Conservation (phyloP, 2,797 vertebrate species). For the Semaprochilodus insignis region DNA sequence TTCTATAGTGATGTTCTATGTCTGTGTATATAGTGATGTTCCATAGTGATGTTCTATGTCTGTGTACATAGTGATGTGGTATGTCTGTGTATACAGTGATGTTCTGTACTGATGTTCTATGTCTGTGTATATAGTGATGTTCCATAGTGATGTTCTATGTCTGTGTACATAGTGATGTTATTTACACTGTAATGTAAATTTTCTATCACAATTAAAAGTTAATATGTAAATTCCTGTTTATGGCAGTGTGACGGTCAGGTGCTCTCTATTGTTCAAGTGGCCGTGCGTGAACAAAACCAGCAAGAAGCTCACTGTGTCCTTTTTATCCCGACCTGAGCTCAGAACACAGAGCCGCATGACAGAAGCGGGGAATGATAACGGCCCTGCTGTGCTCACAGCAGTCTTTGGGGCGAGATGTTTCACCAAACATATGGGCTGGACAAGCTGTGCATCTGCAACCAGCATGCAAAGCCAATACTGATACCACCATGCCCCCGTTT, state of each 20-base stretch:
- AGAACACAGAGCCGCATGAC: constrained; percentile 67
- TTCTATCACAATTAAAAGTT: background rate
- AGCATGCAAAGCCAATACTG: constrained; percentile 40
- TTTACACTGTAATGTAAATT: background rate
- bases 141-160: no score
- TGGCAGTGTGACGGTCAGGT: background rate
- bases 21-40: no score
- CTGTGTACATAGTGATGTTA: no score
- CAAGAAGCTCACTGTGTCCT: constrained; percentile 74
- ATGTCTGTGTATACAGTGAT: no score
- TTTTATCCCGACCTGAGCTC: constrained; percentile 57
- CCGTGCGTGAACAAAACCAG: constrained; percentile 73
- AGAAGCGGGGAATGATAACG: constrained; percentile 18
- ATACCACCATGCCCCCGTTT: constrained; percentile 16
- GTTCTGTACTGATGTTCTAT: no score
- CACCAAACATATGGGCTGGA: constrained; percentile 13
- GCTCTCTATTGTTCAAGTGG: no score
- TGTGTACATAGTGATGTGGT: no score
- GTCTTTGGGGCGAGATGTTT: constrained; percentile 5
- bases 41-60: no score
- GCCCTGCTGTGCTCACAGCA: background rate
- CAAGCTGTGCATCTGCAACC: constrained; percentile 12
- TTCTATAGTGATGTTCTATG: no score
- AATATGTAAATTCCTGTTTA: background rate
- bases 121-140: no score